Conservation (phyloP, 2,797 vertebrate genomes). For the Eupleurogrammus muticus region DNA sequence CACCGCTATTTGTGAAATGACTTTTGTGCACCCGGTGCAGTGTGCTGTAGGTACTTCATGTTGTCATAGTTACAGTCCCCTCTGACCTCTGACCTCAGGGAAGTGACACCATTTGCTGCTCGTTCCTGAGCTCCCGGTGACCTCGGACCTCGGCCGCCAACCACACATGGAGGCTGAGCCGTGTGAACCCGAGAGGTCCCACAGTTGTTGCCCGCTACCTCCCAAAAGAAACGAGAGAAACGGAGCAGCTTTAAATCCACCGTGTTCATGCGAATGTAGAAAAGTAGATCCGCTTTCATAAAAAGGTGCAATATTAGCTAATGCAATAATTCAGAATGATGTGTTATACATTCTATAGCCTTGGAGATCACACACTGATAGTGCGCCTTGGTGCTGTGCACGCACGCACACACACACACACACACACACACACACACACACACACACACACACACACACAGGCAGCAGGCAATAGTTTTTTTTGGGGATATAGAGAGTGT, state of each 20-base stretch:
- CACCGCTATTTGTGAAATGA: neutral
- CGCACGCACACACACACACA: conserved; percentile 61
- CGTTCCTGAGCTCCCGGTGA: conserved; percentile 52
- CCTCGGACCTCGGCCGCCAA: conserved; percentile 46
- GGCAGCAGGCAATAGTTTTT: conserved; percentile 62
- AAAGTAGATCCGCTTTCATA: conserved; percentile 15
- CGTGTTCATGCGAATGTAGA: neutral
- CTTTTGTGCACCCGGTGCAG: conserved; percentile 1
- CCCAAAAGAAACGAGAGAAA: neutral
- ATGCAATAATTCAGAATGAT: conserved; percentile 56
- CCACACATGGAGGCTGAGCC: conserved; percentile 51
- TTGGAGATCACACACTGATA: conserved; percentile 58
- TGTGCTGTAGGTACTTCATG: conserved; percentile 58
- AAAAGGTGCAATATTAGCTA: conserved; percentile 37
- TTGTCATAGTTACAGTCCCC: conserved; percentile 24
- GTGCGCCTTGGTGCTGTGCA: conserved; percentile 51
- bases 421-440: conserved; percentile 35
- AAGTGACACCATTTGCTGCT: conserved; percentile 71
- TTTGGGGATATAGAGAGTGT: conserved; percentile 67
- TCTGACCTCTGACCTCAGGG: conserved; percentile 67
- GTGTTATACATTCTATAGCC: conserved; percentile 42
- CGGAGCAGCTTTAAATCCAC: neutral
- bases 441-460: conserved; percentile 32
- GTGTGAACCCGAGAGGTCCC: conserved; percentile 13
- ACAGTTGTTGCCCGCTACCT: conserved; percentile 3